phyloP scores from a whole-genome alignment of 2,113 vertebrate genomes.

The Butastur rufipennis region DNA sequence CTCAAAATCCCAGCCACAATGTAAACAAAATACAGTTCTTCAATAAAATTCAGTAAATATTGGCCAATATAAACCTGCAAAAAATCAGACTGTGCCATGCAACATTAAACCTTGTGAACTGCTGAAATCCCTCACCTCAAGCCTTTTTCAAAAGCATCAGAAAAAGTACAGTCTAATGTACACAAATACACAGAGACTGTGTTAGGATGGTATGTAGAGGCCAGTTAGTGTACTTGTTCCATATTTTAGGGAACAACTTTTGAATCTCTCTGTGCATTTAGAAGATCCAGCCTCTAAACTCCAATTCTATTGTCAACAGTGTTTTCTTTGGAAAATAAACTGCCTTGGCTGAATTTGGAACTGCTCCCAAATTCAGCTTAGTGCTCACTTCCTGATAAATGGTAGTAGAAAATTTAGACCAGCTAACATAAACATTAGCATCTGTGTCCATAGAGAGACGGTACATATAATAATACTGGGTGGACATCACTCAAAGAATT shows the following conservation, averaged over 20 bases:
- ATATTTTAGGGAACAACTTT: not conserved
- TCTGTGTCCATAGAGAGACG: not conserved
- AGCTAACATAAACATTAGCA: constrained; percentile 2
- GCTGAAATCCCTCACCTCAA: constrained; percentile 41
- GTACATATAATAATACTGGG: not conserved
- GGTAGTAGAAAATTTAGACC: not conserved
- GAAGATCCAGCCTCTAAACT: not conserved
- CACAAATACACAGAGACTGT: not conserved
- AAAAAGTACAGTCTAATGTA: not conserved
- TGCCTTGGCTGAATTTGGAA: not conserved
- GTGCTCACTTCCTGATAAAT: not conserved
- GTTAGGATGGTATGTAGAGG: not conserved
- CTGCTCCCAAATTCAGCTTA: not conserved
- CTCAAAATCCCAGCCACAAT: constrained; percentile 67
- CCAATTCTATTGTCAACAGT: not conserved
- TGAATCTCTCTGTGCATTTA: not conserved
- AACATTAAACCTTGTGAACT: constrained; percentile 60
- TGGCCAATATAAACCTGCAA: constrained; percentile 52
- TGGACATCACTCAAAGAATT: not conserved
- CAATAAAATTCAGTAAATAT: constrained; percentile 64
- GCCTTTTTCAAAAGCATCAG: constrained; percentile 31
- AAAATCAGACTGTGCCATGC: constrained; percentile 30
- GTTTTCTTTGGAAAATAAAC: constrained; percentile 33
- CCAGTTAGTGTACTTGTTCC: not conserved
- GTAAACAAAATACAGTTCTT: constrained; percentile 68